Base-by-base conservation (phyloP, 1,140 invertebrate genomes). In the Papilio aristodemus region DNA sequence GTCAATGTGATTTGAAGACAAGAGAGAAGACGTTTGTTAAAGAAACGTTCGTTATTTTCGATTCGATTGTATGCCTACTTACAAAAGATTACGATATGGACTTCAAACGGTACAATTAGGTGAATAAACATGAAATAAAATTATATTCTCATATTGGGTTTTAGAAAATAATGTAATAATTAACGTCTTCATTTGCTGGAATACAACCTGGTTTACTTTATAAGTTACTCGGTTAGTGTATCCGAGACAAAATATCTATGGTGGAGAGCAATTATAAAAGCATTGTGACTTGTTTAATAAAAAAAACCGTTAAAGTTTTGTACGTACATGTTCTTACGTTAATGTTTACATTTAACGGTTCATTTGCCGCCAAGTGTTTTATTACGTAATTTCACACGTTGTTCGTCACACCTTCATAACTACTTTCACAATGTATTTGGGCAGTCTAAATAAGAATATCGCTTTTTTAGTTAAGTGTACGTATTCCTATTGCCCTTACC, bases 351-450 rank as follows among this genome's bases (percentile, higher is more conserved):
- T 54, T 54, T 11, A 54, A 22, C 46, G 10, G 46, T 54, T 22
- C 46, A 54, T 9, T 54, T 54, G 46, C 46, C 19, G 46, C 19
- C 46, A 11, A 54, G 46, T 54, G 46, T 54, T 54, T 54, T 54
- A 54, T 54, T 54, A 19, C 46, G 17, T 9, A 54, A 54, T 54
- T 54, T 54, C 46, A 54, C 46, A 54, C 19, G 19, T 54, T 54
- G 46, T 54, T 54, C 46, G 46, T 54, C 19, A 54, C 46, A 54
- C 46, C 46, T 22, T 54, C 46, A 54, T 54, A 22, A 54, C 46
- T 54, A 10, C 46, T 54, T 54, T 54, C 46, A 54, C 46, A 54
- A 54, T 54, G 19, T 54, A 54, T 54, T 50, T 54, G 19, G 22
- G 8, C 46, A 10, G 11, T 3, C 19, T 19, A 22, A 54, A 54